Conservation (phyloP, 2,888 invertebrate species). For the Polydrusus tereticollis region DNA sequence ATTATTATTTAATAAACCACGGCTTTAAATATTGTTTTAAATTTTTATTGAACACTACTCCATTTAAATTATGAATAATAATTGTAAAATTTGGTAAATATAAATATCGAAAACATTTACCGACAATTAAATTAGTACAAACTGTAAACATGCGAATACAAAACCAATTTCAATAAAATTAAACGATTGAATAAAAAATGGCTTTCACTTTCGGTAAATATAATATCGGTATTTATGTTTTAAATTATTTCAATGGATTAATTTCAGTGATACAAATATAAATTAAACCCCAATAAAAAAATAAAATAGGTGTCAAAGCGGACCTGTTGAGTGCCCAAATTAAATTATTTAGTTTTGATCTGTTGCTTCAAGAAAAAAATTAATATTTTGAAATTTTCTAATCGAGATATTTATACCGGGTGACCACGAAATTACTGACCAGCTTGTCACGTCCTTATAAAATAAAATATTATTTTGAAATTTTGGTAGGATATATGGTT, state of each 20-base stretch:
- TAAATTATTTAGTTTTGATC: slow-evolving; percentile 11
- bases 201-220: slow-evolving; percentile 51
- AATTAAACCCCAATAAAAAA: slow-evolving; percentile 52
- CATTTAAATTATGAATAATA: slow-evolving; percentile 42
- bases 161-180: slow-evolving; percentile 37
- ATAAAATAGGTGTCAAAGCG: slow-evolving; percentile 51
- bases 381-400: neutral
- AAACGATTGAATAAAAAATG: slow-evolving; percentile 49
- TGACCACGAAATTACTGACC: no score
- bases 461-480: no score
- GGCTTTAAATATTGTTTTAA: slow-evolving; percentile 29
- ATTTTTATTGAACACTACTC: slow-evolving; percentile 39
- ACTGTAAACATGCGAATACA: slow-evolving; percentile 31
- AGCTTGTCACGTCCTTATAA: no score
- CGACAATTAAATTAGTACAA: slow-evolving; percentile 47
- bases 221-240: slow-evolving; percentile 54
- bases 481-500: no score
- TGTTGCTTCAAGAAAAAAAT: neutral
- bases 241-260: slow-evolving; percentile 57
- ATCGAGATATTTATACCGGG: no score
- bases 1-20: slow-evolving; percentile 37
- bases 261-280: slow-evolving; percentile 48
- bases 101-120: slow-evolving; percentile 42
- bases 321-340: slow-evolving; percentile 56
- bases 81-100: slow-evolving; percentile 37